These are phyloP conservation scores for Lytechinus pictus DNA, from an alignment of 35 echinoderm and acorn worm genomes.

Conservation along the genomic window DNA sequence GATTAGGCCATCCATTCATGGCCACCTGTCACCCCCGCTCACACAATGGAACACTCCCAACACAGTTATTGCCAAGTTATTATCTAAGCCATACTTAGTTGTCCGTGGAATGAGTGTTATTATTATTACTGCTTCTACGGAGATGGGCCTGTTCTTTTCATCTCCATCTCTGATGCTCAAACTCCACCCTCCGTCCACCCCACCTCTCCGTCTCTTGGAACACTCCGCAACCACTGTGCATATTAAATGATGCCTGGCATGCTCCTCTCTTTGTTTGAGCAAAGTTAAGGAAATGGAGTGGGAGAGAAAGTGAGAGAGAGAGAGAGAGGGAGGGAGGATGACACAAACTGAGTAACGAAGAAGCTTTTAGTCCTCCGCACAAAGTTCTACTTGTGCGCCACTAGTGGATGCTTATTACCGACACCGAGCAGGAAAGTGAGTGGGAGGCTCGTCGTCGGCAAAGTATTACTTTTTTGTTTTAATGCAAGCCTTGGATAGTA, in stretches of 20 bases:
- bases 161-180: neutral
- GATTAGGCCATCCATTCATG: constrained; percentile 21
- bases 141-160: constrained; percentile 42
- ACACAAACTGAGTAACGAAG: constrained; percentile 10
- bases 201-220: neutral
- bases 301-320: neutral
- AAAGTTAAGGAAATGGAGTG: constrained; percentile 20
- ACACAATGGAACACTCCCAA: constrained; percentile 59
- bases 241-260: constrained; percentile 38
- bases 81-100: constrained; percentile 69
- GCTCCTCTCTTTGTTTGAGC: neutral
- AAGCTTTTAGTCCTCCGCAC: constrained; percentile 11
- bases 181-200: constrained; percentile 8
- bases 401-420: constrained; percentile 7
- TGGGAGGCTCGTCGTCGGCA: constrained; percentile 8
- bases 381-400: constrained; percentile 49
- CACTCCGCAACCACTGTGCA: constrained; percentile 39
- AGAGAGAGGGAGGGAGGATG: neutral
- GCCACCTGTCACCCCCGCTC: constrained; percentile 58
- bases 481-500: neutral
- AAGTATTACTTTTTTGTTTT: constrained; percentile 22
- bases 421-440: neutral
- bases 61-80: constrained; percentile 71
- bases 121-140: constrained; percentile 38
- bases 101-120: constrained; percentile 65